phyloP scores from a whole-genome alignment of 2,888 invertebrate genomes.

The Lysandra coridon region DNA sequence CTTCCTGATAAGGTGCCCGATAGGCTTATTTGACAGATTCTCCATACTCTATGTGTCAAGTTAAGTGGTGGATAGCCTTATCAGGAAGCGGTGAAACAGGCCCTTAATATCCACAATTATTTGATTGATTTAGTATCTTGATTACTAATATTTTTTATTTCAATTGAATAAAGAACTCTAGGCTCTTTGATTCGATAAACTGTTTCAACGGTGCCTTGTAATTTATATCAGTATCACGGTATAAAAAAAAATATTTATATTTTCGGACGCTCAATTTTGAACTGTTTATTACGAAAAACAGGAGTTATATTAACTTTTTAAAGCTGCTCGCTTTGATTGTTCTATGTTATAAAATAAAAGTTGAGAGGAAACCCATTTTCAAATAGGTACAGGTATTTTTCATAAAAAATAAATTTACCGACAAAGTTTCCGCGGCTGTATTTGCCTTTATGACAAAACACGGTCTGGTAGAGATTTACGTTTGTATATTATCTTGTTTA shows the following conservation, averaged over 20 bases:
- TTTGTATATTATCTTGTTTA: constrained; percentile 15
- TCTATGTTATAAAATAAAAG: constrained; percentile 9
- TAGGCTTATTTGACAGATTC: too few relatives aligned
- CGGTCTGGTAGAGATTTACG: constrained; percentile 10
- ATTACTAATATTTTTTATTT: too few relatives aligned
- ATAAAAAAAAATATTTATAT: neutral
- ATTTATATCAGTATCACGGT: neutral
- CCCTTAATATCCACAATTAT: too few relatives aligned
- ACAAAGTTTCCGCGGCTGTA: constrained; percentile 26
- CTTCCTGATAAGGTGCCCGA: too few relatives aligned
- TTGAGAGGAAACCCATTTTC: constrained; percentile 12
- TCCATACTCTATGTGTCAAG: too few relatives aligned
- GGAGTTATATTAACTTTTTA: neutral
- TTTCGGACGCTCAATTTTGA: neutral
- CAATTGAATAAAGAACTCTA: too few relatives aligned
- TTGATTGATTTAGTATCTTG: too few relatives aligned
- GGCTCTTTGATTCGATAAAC: too few relatives aligned
- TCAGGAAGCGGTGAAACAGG: too few relatives aligned
- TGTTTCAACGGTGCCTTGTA: neutral
- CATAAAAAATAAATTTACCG: constrained; percentile 27
- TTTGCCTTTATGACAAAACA: constrained; percentile 21
- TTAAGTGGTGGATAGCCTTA: too few relatives aligned
- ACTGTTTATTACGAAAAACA: neutral
- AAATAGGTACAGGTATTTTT: constrained; percentile 26
- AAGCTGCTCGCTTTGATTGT: constrained; percentile 18